phyloP scores from a whole-genome alignment of 2,888 invertebrate genomes.

The Arge pagana region DNA sequence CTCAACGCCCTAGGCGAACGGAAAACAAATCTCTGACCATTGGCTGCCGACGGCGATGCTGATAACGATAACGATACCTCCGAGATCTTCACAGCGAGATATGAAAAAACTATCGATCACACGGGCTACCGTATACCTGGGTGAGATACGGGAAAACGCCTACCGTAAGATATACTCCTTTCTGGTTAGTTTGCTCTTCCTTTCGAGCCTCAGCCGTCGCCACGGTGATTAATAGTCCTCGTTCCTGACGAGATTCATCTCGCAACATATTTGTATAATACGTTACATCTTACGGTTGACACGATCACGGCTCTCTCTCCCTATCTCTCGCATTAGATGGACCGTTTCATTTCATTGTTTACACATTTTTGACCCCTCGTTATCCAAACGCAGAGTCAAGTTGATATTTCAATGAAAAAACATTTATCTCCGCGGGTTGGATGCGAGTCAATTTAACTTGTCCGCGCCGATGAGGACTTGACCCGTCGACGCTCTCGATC shows the following conservation, averaged over 20 bases:
- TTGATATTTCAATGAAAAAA: too few relatives aligned
- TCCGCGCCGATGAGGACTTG: too few relatives aligned
- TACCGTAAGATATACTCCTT: background rate
- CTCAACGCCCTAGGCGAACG: slow-evolving; percentile 14
- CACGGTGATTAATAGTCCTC: slow-evolving; percentile 15
- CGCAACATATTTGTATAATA: too few relatives aligned
- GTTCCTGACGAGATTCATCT: slow-evolving; percentile 15
- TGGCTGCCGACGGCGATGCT: slow-evolving; percentile 5
- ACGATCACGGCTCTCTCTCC: too few relatives aligned
- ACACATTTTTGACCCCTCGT: too few relatives aligned
- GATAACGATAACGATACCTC: slow-evolving; percentile 21
- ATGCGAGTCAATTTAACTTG: too few relatives aligned
- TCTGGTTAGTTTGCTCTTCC: background rate
- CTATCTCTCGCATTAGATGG: too few relatives aligned
- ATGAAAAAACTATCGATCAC: slow-evolving; percentile 12
- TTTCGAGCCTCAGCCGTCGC: slow-evolving; percentile 1
- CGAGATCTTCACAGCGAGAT: slow-evolving; percentile 6
- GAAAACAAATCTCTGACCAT: slow-evolving; percentile 6
- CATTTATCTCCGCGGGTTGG: too few relatives aligned
- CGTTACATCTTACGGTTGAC: too few relatives aligned
- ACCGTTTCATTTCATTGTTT: too few relatives aligned
- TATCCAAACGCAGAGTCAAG: too few relatives aligned
- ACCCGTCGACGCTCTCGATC: too few relatives aligned
- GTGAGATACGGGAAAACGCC: background rate
- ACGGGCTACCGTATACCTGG: slow-evolving; percentile 10